Percentiles rank a stretch among this genome's conserved stretches.
Conservation (phyloP, 2,113 vertebrate genomes). For the Alligator sinensis region DNA sequence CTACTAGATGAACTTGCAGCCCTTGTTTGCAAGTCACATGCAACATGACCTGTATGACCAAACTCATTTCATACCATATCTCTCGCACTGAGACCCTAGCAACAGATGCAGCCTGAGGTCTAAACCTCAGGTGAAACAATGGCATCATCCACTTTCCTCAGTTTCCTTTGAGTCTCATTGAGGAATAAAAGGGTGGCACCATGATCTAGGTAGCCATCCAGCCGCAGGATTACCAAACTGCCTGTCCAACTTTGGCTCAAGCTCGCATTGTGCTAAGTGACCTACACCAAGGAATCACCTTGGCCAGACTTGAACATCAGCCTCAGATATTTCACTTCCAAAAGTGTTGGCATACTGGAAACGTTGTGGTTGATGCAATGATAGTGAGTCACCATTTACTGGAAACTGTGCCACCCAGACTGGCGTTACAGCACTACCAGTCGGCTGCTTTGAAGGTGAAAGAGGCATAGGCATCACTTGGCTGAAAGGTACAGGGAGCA, state of each 20-base stretch:
- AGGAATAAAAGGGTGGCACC: neutral
- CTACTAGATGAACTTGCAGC: neutral
- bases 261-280: neutral
- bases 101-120: neutral
- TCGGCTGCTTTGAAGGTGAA: no score
- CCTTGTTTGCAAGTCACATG: neutral
- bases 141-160: neutral
- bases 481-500: neutral
- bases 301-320: neutral
- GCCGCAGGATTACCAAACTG: neutral
- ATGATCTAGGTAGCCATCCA: neutral
- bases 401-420: neutral
- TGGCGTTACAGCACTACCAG: no score
- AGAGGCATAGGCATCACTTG: neutral
- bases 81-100: neutral
- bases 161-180: neutral
- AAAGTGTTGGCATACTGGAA: neutral
- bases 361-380: neutral
- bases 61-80: neutral
- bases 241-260: neutral
- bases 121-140: neutral
- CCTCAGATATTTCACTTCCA: neutral
- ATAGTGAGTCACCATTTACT: neutral
- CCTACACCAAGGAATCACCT: neutral
- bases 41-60: neutral